Evolutionary conservation across 2,888 invertebrate genomes (phyloP).

Genomic region (Drosophila cognata): DNA sequence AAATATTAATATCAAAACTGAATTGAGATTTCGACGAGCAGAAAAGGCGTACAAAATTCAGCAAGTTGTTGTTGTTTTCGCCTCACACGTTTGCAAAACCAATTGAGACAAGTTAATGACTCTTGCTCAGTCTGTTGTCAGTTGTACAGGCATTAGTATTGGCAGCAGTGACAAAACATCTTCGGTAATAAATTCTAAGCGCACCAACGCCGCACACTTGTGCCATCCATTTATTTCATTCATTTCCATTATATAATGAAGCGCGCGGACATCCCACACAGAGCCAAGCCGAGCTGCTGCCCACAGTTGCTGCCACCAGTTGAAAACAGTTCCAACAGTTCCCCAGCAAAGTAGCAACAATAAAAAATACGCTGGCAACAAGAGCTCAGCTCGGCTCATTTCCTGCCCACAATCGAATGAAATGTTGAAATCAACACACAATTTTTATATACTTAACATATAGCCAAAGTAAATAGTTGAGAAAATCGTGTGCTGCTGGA

Average conservation of each 20-base stretch:
- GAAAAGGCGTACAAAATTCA: not conserved
- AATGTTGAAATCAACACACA: conserved; percentile 60
- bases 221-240: conserved; percentile 31
- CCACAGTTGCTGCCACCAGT: conserved; percentile 35
- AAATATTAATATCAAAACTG: not conserved
- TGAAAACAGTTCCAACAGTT: conserved; percentile 14
- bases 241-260: conserved; percentile 72
- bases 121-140: conserved; percentile 1
- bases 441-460: conserved; percentile 24
- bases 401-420: conserved; percentile 69
- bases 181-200: conserved; percentile 59
- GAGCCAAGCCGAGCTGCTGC: conserved; percentile 42
- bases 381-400: conserved; percentile 46
- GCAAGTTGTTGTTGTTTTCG: not conserved
- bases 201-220: conserved; percentile 53
- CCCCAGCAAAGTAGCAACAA: conserved; percentile 31
- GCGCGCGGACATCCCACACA: conserved; percentile 65
- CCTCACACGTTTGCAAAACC: not conserved
- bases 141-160: conserved; percentile 9
- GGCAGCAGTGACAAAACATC: conserved; percentile 44
- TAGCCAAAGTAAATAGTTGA: conserved; percentile 21
- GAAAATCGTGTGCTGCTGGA: conserved; percentile 2
- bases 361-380: conserved; percentile 14
- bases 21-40: not conserved
- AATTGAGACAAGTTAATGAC: conserved; percentile 25